Evolutionary conservation across 2,113 vertebrate species (phyloP).

Genomic region (Petaurus breviceps): DNA sequence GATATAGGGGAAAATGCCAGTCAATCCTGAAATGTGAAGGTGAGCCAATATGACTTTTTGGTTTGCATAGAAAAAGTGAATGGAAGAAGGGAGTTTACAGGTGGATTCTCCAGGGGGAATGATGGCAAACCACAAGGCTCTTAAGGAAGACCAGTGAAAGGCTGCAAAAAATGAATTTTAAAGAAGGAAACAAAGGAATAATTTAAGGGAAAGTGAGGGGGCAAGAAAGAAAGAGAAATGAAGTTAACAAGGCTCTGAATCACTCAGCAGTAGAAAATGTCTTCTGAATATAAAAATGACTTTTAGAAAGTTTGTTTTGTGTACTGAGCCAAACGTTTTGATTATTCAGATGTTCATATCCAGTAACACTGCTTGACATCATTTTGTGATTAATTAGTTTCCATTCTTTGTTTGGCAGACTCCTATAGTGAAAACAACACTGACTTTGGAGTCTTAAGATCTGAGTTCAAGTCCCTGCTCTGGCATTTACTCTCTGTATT

Average conservation of each 20-base stretch:
- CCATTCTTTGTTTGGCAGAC: background rate
- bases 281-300: background rate
- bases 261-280: background rate
- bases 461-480: background rate
- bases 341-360: conserved; percentile 2
- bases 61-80: conserved; percentile 44
- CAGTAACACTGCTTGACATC: background rate
- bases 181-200: conserved; percentile 3
- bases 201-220: background rate
- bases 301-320: conserved; percentile 41
- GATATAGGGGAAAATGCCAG: conserved; percentile 68
- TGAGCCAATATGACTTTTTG: conserved; percentile 74
- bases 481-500: background rate
- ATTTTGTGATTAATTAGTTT: background rate
- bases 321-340: background rate
- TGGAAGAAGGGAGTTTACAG: conserved; percentile 50
- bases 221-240: background rate
- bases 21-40: conserved; percentile 74
- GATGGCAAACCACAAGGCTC: conserved; percentile 61
- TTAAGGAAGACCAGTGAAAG: background rate
- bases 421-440: background rate
- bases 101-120: conserved; percentile 63
- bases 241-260: background rate
- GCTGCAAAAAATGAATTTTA: background rate
- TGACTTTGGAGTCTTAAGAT: background rate